Evolutionary conservation across 2,888 invertebrate genomes (phyloP).

Genomic region (Drosophila percnosoma): DNA sequence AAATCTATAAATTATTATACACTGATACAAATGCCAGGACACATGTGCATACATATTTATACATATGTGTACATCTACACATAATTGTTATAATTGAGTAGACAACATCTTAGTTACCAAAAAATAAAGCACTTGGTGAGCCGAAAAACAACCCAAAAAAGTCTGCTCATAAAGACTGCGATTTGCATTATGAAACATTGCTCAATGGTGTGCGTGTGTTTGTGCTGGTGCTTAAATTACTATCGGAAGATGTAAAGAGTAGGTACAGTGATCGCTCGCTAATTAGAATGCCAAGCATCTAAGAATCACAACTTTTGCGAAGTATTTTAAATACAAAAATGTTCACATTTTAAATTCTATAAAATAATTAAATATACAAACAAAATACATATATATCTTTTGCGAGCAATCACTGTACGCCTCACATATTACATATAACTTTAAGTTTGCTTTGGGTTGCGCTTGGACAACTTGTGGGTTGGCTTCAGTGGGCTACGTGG

Average conservation of each 20-base stretch:
- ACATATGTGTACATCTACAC: conserved; percentile 18
- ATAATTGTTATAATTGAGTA: conserved; percentile 38
- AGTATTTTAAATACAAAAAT: conserved; percentile 1
- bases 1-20: conserved; percentile 47
- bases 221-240: conserved; percentile 54
- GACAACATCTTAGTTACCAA: conserved; percentile 50
- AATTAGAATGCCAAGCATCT: neutral
- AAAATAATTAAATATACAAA: neutral
- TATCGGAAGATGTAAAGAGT: conserved; percentile 65
- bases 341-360: neutral
- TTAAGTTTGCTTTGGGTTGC: conserved; percentile 15
- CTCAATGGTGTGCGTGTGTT: conserved; percentile 9
- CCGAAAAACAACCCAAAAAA: conserved; percentile 31
- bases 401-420: conserved; percentile 2
- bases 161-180: conserved; percentile 28
- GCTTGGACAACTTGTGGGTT: conserved; percentile 33
- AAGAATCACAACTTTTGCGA: neutral
- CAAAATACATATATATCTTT: neutral
- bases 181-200: conserved; percentile 26
- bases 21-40: conserved; percentile 15
- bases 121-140: conserved; percentile 73
- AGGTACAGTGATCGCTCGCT: conserved; percentile 10
- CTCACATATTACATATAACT: conserved; percentile 11
- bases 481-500: conserved; percentile 62
- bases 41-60: conserved; percentile 4